phyloP scores from a whole-genome alignment of 2,797 vertebrate genomes.

The Acrossocheilus fasciatus region DNA sequence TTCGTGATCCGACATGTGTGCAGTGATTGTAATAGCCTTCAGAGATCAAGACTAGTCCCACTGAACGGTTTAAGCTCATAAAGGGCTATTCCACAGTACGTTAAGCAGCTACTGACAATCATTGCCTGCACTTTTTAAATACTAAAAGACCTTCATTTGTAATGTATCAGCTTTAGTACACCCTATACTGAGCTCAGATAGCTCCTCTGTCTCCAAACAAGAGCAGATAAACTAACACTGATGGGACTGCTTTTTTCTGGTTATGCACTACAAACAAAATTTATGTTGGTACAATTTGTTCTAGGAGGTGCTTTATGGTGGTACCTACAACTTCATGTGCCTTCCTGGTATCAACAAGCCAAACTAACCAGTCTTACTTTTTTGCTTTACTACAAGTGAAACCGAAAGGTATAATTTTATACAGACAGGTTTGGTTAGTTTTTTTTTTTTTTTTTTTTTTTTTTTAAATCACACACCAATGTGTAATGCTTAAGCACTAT shows the following conservation, averaged over 20 bases:
- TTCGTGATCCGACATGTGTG: conserved; percentile 17
- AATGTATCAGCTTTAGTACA: not conserved
- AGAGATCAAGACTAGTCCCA: conserved; percentile 40
- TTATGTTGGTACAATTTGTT: not conserved
- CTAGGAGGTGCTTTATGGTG: not conserved
- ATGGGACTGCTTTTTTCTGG: not conserved
- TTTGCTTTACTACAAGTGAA: not conserved
- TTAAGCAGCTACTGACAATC: not conserved
- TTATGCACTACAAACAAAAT: not conserved
- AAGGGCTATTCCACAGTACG: not conserved
- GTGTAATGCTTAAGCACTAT: not conserved
- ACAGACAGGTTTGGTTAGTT: not conserved
- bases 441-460: no score
- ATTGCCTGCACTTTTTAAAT: not conserved
- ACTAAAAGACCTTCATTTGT: conserved; percentile 3
- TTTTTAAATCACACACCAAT: not conserved
- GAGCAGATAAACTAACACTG: not conserved
- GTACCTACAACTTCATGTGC: not conserved
- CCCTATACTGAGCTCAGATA: not conserved
- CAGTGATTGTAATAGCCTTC: conserved; percentile 26
- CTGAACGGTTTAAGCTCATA: conserved; percentile 38
- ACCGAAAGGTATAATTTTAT: not conserved
- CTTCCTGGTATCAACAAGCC: not conserved
- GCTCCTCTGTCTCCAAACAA: not conserved
- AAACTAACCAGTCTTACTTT: not conserved